phyloP scores from a whole-genome alignment of 2,113 vertebrate genomes.

The Conger conger region DNA sequence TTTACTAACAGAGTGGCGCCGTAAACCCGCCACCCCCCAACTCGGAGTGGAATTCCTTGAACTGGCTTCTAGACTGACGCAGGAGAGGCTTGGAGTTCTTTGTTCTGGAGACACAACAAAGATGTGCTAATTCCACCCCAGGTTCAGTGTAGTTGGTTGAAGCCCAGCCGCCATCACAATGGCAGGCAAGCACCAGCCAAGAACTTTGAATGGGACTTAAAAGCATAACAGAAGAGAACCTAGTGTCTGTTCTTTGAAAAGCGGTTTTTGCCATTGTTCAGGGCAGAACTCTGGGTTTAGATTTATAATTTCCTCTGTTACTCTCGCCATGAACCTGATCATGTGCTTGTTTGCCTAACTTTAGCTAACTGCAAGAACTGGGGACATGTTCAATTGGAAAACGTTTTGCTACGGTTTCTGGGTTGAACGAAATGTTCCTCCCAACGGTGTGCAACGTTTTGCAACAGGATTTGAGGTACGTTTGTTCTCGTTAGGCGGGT shows the following conservation, averaged over 20 bases:
- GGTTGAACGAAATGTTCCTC: too few species aligned
- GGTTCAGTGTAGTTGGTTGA: not conserved
- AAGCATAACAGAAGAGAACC: not conserved
- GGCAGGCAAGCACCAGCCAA: too few species aligned
- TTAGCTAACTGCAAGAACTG: too few species aligned
- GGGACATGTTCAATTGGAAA: too few species aligned
- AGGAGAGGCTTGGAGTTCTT: not conserved
- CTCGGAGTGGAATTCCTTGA: not conserved
- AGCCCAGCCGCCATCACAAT: not conserved
- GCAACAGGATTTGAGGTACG: too few species aligned
- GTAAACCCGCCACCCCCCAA: conserved; percentile 73
- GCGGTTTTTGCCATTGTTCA: not conserved
- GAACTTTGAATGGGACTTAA: not conserved
- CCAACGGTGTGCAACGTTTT: too few species aligned
- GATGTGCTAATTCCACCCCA: not conserved
- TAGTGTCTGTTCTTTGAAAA: not conserved
- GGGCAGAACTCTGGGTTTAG: too few species aligned
- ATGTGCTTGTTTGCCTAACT: too few species aligned
- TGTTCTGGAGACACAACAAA: not conserved
- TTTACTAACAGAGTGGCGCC: conserved; percentile 90
- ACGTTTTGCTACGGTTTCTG: too few species aligned
- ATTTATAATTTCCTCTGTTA: too few species aligned
- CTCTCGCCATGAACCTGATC: too few species aligned
- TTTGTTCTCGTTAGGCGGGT: too few species aligned
- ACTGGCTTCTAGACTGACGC: not conserved